Evolutionary conservation across 2,888 invertebrate species (phyloP), one percentile per base, ranked within the genome.

Genomic region (Carterocephalus palaemon): DNA sequence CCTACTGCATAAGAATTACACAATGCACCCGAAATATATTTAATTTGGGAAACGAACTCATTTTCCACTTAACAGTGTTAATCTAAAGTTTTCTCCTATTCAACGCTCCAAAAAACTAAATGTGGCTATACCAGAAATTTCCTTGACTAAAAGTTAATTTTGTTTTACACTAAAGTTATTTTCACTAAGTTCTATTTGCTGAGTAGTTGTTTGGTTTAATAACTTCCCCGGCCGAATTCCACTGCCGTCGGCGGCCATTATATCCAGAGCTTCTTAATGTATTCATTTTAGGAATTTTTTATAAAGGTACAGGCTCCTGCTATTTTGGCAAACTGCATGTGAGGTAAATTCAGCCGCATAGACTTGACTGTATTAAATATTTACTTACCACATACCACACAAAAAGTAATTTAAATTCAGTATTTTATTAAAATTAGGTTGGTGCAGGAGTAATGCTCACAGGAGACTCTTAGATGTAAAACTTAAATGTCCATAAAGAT

Each of bases 131-230:
- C 10, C 28, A n/a, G 15, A 28, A 28, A 15, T 15, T 34, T 15
- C 8, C 34, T 34, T 34, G 22, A 36, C 15, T 36, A 24, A 24
- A 24, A 36, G 16, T 36, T 36, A 36, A 36, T 24, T 36, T 34
- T 16, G 23, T 36, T 36, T 36, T 15, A 36, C 9, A 24, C 20
- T 26, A 34, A 42, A 26, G 26, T 42, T 26, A 34, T 36, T 42
- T 42, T 34, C 22, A 43, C 42, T 43, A 43, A 43, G 28, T 43
- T 43, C 15, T 43, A 28, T 34, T 42, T 42, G 34, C 34, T 34
- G 26, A 28, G 34, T 34, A 43, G 34, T 43, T 36, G 34, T 43
- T 43, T 43, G 28, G 34, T 43, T 36, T 42, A 42, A 42, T 42
- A 36, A 42, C 42, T 42, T 42, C 13, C 17, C 41, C 24, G 19